A percentile compares a stretch with the other conserved stretches of the same genome.
These are phyloP conservation scores for Gerosis bhagava DNA, from an alignment of 2,888 invertebrate genomes.

Conservation along the genomic window DNA sequence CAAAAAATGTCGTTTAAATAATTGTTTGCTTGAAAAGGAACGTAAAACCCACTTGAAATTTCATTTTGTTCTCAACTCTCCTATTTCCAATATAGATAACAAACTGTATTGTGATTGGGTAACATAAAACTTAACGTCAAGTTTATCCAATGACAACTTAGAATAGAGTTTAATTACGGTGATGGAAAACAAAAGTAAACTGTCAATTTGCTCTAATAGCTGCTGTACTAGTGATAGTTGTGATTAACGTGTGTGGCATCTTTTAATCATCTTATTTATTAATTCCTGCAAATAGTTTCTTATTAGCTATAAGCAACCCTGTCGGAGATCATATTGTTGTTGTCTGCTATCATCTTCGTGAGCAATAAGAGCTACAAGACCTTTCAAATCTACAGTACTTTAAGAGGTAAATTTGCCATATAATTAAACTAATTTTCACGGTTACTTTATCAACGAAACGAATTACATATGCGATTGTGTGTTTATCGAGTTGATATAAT, in stretches of 20 bases:
- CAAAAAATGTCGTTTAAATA: background rate
- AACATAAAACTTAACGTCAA: background rate
- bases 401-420: slow-evolving; percentile 51
- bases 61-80: background rate
- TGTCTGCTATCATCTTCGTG: background rate
- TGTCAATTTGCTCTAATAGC: slow-evolving; percentile 43
- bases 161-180: background rate
- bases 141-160: slow-evolving; percentile 25
- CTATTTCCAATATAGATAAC: background rate
- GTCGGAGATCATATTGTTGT: background rate
- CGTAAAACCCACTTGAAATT: slow-evolving; percentile 6
- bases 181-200: slow-evolving; percentile 10
- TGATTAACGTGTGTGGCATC: slow-evolving; percentile 51
- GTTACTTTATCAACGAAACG: slow-evolving; percentile 41
- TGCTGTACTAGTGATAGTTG: slow-evolving; percentile 49
- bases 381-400: slow-evolving; percentile 34
- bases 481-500: slow-evolving; percentile 17
- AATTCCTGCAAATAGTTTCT: slow-evolving; percentile 5
- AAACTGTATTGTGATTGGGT: slow-evolving; percentile 2
- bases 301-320: background rate
- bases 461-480: slow-evolving; percentile 41
- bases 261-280: slow-evolving; percentile 28
- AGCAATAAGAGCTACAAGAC: background rate
- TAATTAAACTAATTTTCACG: slow-evolving; percentile 43
- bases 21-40: slow-evolving; percentile 6